Evolutionary conservation across 2,113 vertebrate species (phyloP).

Genomic region (Sakesphorus luctuosus): DNA sequence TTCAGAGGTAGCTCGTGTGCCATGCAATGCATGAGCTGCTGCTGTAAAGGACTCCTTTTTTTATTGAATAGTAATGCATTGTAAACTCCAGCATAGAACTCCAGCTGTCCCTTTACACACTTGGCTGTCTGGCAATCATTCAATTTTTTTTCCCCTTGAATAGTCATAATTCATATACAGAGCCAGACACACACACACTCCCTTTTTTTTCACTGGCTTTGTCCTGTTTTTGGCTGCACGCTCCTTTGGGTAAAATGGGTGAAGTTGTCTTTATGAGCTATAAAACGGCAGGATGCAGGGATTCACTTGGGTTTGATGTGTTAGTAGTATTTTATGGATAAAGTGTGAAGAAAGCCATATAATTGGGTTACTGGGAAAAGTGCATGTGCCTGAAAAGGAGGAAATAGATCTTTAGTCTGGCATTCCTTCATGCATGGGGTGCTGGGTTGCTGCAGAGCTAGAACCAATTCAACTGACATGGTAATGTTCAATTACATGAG

Average conservation of each 20-base stretch:
- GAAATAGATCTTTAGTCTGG: background rate
- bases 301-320: slow-evolving; percentile 56
- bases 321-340: slow-evolving; percentile 51
- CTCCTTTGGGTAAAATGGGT: slow-evolving; percentile 13
- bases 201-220: background rate
- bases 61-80: slow-evolving; percentile 62
- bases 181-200: background rate
- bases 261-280: slow-evolving; percentile 31
- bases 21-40: background rate
- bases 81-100: slow-evolving; percentile 60
- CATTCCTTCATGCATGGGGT: background rate
- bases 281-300: slow-evolving; percentile 39
- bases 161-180: slow-evolving; percentile 66
- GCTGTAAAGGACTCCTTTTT: slow-evolving; percentile 8
- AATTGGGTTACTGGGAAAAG: slow-evolving; percentile 46
- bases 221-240: background rate
- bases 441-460: background rate
- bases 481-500: background rate
- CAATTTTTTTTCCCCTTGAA: background rate
- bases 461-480: fast-evolving
- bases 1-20: slow-evolving; percentile 43
- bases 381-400: background rate
- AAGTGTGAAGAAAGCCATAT: slow-evolving; percentile 16
- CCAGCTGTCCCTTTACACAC: slow-evolving; percentile 67
- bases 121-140: slow-evolving; percentile 52